A percentile compares a stretch with the other conserved stretches of the same genome.
Evolutionary conservation across 1,140 invertebrate species (phyloP).

Genomic region (Zaprionus davidi): DNA sequence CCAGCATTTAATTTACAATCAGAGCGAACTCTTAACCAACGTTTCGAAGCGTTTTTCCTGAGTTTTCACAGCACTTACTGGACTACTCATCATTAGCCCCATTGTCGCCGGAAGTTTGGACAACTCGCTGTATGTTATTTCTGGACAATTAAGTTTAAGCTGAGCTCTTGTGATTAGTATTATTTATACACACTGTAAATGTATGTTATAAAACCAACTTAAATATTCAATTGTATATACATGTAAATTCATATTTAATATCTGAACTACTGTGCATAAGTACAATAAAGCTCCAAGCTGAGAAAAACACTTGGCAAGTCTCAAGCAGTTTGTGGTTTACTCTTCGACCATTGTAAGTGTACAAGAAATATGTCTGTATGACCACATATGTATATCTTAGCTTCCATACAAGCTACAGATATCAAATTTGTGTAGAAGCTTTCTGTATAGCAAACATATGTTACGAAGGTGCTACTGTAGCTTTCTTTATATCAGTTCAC

Average conservation of each 20-base stretch:
- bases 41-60: neutral
- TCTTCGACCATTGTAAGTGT: too few species aligned
- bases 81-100: constrained; percentile 24
- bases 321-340: too few species aligned
- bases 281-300: too few species aligned
- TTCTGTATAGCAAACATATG: neutral
- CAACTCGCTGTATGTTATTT: constrained; percentile 24
- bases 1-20: constrained; percentile 49
- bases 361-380: neutral
- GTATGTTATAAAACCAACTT: too few species aligned
- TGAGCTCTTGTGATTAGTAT: neutral
- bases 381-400: neutral
- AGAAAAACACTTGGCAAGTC: too few species aligned
- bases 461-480: too few species aligned
- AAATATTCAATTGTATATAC: too few species aligned
- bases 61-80: neutral
- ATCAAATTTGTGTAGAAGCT: neutral
- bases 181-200: too few species aligned
- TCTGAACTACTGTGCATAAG: too few species aligned
- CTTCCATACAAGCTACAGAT: neutral
- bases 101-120: constrained; percentile 45
- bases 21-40: constrained; percentile 11
- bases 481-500: too few species aligned
- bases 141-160: neutral
- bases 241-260: too few species aligned